A percentile compares a stretch with the other conserved stretches of the same genome.
phyloP scores from a whole-genome alignment of 37 sponge, comb jelly and placozoan species.

The Diacarnus erythraeanus region DNA sequence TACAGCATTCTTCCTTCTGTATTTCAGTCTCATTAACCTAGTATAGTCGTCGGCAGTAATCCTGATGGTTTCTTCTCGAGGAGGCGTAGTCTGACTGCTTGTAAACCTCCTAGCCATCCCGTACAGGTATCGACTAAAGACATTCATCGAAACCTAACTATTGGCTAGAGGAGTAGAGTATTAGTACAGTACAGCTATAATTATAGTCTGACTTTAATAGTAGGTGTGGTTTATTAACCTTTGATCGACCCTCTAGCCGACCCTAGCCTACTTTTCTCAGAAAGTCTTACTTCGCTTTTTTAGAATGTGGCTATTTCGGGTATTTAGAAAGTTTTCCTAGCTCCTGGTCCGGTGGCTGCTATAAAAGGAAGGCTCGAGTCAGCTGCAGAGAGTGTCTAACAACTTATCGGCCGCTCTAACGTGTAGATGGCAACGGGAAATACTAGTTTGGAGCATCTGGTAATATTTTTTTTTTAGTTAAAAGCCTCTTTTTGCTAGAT shows the following conservation, averaged over 20 bases:
- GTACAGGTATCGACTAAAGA: no score
- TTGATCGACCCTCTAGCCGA: no score
- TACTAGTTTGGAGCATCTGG: slow-evolving; percentile 50
- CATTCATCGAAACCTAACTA: no score
- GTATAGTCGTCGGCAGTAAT: neutral
- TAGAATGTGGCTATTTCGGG: neutral
- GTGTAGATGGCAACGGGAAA: slow-evolving; percentile 5
- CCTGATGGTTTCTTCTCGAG: neutral
- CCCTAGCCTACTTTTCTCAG: no score
- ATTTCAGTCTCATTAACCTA: slow-evolving; percentile 3
- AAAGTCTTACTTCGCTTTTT: neutral
- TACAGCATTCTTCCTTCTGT: slow-evolving; percentile 46
- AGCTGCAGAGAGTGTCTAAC: neutral
- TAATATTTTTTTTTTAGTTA: no score
- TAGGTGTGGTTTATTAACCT: no score
- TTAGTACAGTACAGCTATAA: no score
- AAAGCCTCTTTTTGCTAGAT: no score
- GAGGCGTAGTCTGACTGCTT: neutral
- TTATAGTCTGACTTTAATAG: no score
- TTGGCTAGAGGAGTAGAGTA: no score
- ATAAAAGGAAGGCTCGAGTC: slow-evolving; percentile 34
- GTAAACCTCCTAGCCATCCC: no score
- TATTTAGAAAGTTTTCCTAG: neutral
- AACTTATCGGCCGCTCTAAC: neutral
- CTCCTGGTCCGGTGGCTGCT: neutral